A percentile compares a stretch with the other conserved stretches of the same genome.
Evolutionary conservation across 2,797 vertebrate genomes (phyloP).

Genomic region (Catharus ustulatus): DNA sequence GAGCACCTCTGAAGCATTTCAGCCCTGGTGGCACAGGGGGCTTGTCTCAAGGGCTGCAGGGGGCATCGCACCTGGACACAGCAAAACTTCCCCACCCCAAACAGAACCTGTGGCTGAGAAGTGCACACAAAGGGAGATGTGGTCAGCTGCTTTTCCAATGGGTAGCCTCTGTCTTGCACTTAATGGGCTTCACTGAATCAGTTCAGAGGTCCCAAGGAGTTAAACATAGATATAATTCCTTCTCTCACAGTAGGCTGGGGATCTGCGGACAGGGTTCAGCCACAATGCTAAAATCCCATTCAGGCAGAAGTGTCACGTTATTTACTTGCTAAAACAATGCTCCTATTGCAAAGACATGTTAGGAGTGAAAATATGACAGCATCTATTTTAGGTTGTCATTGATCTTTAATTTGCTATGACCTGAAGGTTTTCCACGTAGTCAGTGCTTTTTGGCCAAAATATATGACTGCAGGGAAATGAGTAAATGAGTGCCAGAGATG

Average conservation of each 20-base stretch:
- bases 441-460: constrained; percentile 65
- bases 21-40: not conserved
- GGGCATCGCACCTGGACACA: rapidly evolving
- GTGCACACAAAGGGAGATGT: rapidly evolving
- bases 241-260: not conserved
- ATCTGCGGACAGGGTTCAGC: constrained; percentile 1
- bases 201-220: not conserved
- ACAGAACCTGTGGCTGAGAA: rapidly evolving
- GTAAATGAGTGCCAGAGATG: constrained; percentile 66
- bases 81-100: not conserved
- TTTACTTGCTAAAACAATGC: constrained; percentile 71
- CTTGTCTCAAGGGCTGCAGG: not conserved
- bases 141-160: not conserved
- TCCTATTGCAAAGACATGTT: constrained; percentile 57
- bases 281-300: constrained; percentile 2
- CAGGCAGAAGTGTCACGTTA: constrained; percentile 47
- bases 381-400: constrained; percentile 68
- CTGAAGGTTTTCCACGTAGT: constrained; percentile 70
- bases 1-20: not conserved
- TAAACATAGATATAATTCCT: not conserved
- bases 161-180: not conserved
- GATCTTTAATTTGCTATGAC: constrained; percentile 76
- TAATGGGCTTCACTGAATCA: not conserved
- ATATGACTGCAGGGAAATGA: constrained; percentile 68
- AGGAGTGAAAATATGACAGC: constrained; percentile 57